Base-by-base conservation (phyloP, 2,113 vertebrate species). In the Hipposideros armiger region DNA sequence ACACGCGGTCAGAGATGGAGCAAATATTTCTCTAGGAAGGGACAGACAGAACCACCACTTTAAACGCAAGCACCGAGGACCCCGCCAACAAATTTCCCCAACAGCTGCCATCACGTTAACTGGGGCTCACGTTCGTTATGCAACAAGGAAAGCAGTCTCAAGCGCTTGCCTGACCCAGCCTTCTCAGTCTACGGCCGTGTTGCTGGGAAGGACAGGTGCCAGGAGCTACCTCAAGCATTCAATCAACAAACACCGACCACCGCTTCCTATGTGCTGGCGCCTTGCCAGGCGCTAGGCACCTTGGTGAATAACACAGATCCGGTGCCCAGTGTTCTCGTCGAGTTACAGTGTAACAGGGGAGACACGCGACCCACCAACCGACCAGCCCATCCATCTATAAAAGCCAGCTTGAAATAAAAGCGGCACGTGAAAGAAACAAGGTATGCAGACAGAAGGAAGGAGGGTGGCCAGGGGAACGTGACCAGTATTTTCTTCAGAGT, bases 11-110 rank as follows among this genome's bases (percentile, higher is more conserved):
- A 20, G 64, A 89, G 74, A 96, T 67, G 95, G 90, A 96, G 78
- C 91, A 97, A 81, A 77, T 89, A 92, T 76, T 96, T 88, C 92
- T 90, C 67, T 60, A 15, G 42, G 62, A 87, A 62, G 22, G 40
- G 8, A 17, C 92, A 78, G 28, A 45, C 9, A 24, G 82, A 16
- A 19, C 10, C 30, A 11, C 24, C 36, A 30, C 60, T 76, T 88
- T 83, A 19, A 52, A 91, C 62, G 80, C 7, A 67, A 93, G 77
- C 42, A 17, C 69, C 24, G 64, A 73, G 72, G n/a, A 47, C n/a
- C 42, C 20, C 60, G 90, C 36, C 47, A 30, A 13, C 19, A 30
- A n/a, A 91, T 15, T 19, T 90, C 69, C 60, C 90, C 15, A 22
- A 24, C 0, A 30, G 64, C 56, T 67, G 81, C 72, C 67, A 10